Evolutionary conservation across 2,888 invertebrate species (phyloP).

Genomic region (Lepetodrilus schrolli): DNA sequence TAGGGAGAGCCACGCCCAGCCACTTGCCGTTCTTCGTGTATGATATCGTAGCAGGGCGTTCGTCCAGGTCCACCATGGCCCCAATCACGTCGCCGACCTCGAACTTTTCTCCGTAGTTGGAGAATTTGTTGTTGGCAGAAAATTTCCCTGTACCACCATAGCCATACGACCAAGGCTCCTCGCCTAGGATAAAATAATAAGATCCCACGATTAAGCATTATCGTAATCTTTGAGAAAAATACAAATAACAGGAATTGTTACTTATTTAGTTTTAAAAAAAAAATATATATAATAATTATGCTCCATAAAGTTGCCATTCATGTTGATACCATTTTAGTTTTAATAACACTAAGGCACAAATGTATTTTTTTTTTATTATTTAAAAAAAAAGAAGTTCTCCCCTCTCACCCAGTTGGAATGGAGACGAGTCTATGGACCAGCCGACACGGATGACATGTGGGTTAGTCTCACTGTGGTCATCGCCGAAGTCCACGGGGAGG

Average conservation of each 20-base stretch:
- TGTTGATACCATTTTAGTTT: no score
- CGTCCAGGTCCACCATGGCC: conserved; percentile 81
- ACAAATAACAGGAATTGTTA: neutral
- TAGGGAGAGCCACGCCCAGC: conserved; percentile 84
- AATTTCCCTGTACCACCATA: conserved; percentile 90
- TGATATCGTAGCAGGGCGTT: conserved; percentile 83
- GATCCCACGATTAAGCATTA: neutral
- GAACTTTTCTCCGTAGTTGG: conserved; percentile 84
- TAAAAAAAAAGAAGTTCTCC: no score
- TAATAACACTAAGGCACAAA: no score
- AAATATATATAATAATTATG: neutral
- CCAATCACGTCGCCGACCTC: conserved; percentile 88
- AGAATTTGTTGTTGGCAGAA: conserved; percentile 84
- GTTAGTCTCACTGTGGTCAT: conserved; percentile 76
- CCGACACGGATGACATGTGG: conserved; percentile 89
- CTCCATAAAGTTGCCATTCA: no score
- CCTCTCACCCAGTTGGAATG: conserved; percentile 87
- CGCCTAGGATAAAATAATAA: conserved; percentile 78
- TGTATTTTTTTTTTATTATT: no score
- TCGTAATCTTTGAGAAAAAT: neutral
- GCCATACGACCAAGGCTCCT: conserved; percentile 84
- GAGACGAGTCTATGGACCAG: conserved; percentile 86
- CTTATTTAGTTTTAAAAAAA: neutral
- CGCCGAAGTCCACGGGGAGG: conserved; percentile 77
- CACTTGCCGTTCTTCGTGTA: conserved; percentile 89